Evolutionary conservation across 2,113 vertebrate genomes (phyloP), one percentile per base, ranked within the genome.

Genomic region (Carassius carassius): DNA sequence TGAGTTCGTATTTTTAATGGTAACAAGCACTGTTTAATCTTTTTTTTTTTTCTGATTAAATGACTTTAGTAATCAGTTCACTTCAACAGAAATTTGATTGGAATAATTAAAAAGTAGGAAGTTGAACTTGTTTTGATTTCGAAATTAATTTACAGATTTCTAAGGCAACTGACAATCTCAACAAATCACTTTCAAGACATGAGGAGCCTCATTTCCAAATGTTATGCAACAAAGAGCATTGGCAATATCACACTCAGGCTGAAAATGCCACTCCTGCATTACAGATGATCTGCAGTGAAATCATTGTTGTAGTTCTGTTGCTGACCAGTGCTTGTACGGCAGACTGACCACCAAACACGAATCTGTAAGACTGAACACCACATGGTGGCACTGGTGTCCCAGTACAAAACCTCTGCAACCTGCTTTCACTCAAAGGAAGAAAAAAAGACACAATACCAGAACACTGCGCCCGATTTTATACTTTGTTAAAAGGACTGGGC

Each of bases 381-480:
- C 89, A 88, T 89, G 90, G 82, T 87, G 90, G 88, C 89, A 88
- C 81, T 90, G 82, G 83, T 86, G 86, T 78, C 63, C 84, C 87
- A 75, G 54, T 44, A 44, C 25, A 35, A 44, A 80, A 58, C 62
- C 56, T 49, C 60, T 29, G 69, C 56, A 74, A 51, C 35, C 25
- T 23, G 37, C 63, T 51, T 19, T 44, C 58, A 78, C 23, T 25
- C 49, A 63, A n/a, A n/a, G 60, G 41, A 72, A 70, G 16, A 51
- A 19, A 67, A 29, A 69, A 77, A 83, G 23, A 84, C 69, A 78
- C 62, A 60, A 85, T 81, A 78, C 67, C 54, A 78, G 86, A 70
- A 79, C 84, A 87, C 41, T 29, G 81, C 47, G 74, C 29, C 87
- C 37, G 74, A 25, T 84, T 89, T 84, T 84, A 87, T 73, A 83